phyloP scores from a whole-genome alignment of 1,140 invertebrate genomes.

The Diorhabda elongata region DNA sequence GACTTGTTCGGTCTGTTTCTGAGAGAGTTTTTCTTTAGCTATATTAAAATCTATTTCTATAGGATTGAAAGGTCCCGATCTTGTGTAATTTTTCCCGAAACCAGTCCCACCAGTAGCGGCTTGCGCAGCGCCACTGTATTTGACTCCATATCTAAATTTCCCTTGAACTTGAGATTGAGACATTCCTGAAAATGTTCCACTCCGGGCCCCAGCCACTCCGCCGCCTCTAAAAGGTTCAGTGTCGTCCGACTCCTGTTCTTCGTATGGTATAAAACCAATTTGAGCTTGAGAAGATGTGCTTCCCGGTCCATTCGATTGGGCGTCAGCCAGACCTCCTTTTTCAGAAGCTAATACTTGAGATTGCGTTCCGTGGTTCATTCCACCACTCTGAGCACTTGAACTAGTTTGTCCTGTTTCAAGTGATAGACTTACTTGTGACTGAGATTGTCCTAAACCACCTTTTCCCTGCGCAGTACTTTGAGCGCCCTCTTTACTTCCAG shows the following conservation, averaged over 20 bases:
- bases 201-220: slow-evolving; percentile 71
- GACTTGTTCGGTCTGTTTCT: not conserved
- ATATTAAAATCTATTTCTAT: slow-evolving; percentile 25
- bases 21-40: slow-evolving; percentile 9
- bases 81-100: slow-evolving; percentile 23
- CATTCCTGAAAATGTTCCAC: slow-evolving; percentile 66
- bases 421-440: slow-evolving; percentile 70
- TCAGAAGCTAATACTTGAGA: slow-evolving; percentile 71
- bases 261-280: slow-evolving; percentile 75
- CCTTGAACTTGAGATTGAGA: slow-evolving; percentile 77
- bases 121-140: slow-evolving; percentile 75
- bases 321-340: slow-evolving; percentile 76
- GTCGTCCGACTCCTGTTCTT: slow-evolving; percentile 52
- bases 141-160: slow-evolving; percentile 71
- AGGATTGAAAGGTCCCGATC: slow-evolving; percentile 31
- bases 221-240: slow-evolving; percentile 63
- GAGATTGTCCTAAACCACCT: slow-evolving; percentile 69
- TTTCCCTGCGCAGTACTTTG: slow-evolving; percentile 68
- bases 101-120: slow-evolving; percentile 66
- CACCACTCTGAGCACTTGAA: slow-evolving; percentile 69
- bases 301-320: slow-evolving; percentile 76
- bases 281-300: slow-evolving; percentile 81
- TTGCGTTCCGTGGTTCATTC: slow-evolving; percentile 63
- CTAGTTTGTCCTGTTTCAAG: slow-evolving; percentile 67
- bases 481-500: slow-evolving; percentile 68